These are phyloP conservation scores for Diloba caeruleocephala DNA, from an alignment of 2,888 invertebrate species.

Conservation along the genomic window DNA sequence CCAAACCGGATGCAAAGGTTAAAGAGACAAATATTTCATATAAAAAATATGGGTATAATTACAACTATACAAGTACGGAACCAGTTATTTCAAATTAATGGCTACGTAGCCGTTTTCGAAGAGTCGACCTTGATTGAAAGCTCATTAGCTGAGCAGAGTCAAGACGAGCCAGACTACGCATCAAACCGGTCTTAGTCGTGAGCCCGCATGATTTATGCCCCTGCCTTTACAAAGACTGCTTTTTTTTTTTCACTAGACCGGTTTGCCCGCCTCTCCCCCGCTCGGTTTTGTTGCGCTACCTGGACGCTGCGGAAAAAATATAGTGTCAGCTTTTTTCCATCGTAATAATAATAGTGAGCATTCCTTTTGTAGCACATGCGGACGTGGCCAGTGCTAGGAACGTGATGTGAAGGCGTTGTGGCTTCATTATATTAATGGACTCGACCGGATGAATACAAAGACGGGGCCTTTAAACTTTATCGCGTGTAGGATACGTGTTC, in stretches of 20 bases:
- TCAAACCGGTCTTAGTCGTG: constrained; percentile 80
- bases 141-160: constrained; percentile 80
- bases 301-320: constrained; percentile 81
- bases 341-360: constrained; percentile 86
- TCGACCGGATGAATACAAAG: constrained; percentile 86
- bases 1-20: constrained; percentile 20
- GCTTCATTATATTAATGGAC: constrained; percentile 88
- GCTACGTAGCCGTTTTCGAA: constrained; percentile 65
- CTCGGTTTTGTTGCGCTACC: constrained; percentile 82
- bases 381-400: constrained; percentile 79
- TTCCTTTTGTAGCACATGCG: constrained; percentile 86
- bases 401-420: constrained; percentile 83
- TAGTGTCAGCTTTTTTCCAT: constrained; percentile 80
- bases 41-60: constrained; percentile 7
- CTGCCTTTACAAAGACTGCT: constrained; percentile 75
- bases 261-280: constrained; percentile 75
- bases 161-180: constrained; percentile 70
- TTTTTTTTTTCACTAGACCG: constrained; percentile 79
- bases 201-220: constrained; percentile 86
- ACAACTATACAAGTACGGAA: constrained; percentile 28
- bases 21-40: constrained; percentile 9
- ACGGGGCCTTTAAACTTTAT: constrained; percentile 81
- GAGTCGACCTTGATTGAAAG: constrained; percentile 86
- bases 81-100: constrained; percentile 68
- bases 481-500: constrained; percentile 75